Evolutionary conservation across 23 tunicate genomes (phyloP).

Genomic region (Clavelina lepadiformis): DNA sequence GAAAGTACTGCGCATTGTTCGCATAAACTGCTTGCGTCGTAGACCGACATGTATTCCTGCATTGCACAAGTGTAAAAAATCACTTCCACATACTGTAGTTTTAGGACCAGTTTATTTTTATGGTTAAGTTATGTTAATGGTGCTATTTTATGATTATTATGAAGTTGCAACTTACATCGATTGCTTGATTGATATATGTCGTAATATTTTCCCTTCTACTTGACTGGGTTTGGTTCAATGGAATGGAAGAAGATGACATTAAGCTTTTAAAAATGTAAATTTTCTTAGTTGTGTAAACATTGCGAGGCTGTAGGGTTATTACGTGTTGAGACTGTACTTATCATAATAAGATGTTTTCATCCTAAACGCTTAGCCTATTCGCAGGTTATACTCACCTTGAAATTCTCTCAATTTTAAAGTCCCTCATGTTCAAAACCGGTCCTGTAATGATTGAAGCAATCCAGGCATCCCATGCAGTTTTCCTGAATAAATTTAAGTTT

Average conservation of each 20-base stretch:
- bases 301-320: background rate
- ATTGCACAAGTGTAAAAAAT: too few species aligned
- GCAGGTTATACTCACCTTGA: slow-evolving; percentile 25
- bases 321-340: too few species aligned
- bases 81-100: background rate
- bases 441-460: slow-evolving; percentile 28
- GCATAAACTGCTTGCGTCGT: slow-evolving; percentile 27
- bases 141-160: background rate
- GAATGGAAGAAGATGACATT: slow-evolving; percentile 28
- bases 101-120: background rate
- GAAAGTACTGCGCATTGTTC: background rate
- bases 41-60: slow-evolving; percentile 11
- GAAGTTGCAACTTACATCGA: slow-evolving; percentile 17
- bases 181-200: slow-evolving; percentile 40
- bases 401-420: slow-evolving; percentile 27
- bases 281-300: background rate
- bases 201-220: slow-evolving; percentile 23
- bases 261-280: slow-evolving; percentile 15
- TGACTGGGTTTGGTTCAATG: slow-evolving; percentile 4
- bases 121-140: background rate
- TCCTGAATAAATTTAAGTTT: slow-evolving; percentile 15
- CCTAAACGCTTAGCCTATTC: background rate
- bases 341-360: background rate
- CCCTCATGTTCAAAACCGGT: slow-evolving; percentile 37
- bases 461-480: slow-evolving; percentile 78